Percentiles rank a stretch among this genome's conserved stretches.
Conservation (phyloP, 2,888 invertebrate species). For the Chelonus formosanus region DNA sequence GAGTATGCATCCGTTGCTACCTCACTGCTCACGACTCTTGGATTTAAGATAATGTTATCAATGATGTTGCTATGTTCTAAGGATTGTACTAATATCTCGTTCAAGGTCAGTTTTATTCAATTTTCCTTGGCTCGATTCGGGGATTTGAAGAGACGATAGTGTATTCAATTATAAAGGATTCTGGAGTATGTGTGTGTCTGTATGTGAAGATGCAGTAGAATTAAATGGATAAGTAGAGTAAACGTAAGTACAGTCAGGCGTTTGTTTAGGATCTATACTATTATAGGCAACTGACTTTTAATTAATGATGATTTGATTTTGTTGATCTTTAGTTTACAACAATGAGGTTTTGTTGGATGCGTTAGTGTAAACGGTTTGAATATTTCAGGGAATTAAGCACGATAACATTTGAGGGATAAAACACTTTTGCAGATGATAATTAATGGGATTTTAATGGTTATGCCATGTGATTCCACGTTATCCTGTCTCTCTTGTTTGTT, state of each 20-base stretch:
- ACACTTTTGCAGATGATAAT: conserved; percentile 20
- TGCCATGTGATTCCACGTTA: conserved; percentile 23
- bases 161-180: too few relatives aligned
- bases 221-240: too few relatives aligned
- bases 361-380: conserved; percentile 3
- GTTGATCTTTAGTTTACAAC: too few relatives aligned
- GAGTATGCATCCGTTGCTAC: conserved; percentile 32
- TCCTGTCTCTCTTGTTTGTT: conserved; percentile 15
- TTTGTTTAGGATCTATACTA: too few relatives aligned
- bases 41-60: conserved; percentile 8
- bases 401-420: conserved; percentile 4
- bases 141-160: too few relatives aligned
- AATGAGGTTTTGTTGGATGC: too few relatives aligned
- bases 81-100: conserved; percentile 5
- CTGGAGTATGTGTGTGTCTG: too few relatives aligned
- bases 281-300: too few relatives aligned
- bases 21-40: not conserved
- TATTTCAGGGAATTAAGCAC: not conserved
- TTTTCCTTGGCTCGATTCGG: not conserved
- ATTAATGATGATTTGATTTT: too few relatives aligned
- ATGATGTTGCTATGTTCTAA: not conserved
- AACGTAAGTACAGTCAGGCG: too few relatives aligned
- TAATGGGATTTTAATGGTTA: conserved; percentile 28
- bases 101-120: conserved; percentile 21
- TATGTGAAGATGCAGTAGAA: too few relatives aligned